Evolutionary conservation across 2,113 vertebrate species (phyloP), one percentile per base, ranked within the genome.

Genomic region (Progne subis): DNA sequence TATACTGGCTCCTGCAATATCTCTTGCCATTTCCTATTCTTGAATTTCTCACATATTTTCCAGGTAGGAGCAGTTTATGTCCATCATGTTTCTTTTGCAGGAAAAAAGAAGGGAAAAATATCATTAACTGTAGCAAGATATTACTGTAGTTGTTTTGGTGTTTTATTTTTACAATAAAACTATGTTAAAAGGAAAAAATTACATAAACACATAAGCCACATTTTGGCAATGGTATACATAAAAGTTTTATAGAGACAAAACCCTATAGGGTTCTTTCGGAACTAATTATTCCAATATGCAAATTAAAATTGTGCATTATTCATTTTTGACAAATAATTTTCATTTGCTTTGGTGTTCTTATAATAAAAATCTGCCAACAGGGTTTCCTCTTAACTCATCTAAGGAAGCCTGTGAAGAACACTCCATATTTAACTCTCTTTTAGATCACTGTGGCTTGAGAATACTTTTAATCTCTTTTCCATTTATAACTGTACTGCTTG

Each of bases 401-500:
- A 98, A 97, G 96, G 92, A 97, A 97, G 94, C 91, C 95, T 97
- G 96, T 96, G 95, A 97, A 98, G 97, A 98, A 95, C 95, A 91
- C 91, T 97, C 97, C 95, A 96, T 97, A 97, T 98, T 98, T 97
- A 98, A 97, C 98, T 98, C 88, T 47, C 97, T 97, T 97, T 97
- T 97, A 98, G 98, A 98, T 98, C 98, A 95, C 96, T 94, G 97
- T 98, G 97, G 98, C 97, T 98, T 97, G 97, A 98, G 98, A 98
- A 98, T 98, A 98, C 98, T 98, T 98, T 98, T 98, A 98, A 98
- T 98, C 98, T 98, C 97, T 97, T 98, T 98, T 98, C 98, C 98
- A 98, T 98, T 98, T 98, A 98, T 98, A 98, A 98, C 98, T 98
- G 97, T 98, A 98, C 97, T 97, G 97, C 97, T 98, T 98, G 98